Base-by-base conservation (phyloP, 2,888 invertebrate species). In the Caenorhabditis afra region DNA sequence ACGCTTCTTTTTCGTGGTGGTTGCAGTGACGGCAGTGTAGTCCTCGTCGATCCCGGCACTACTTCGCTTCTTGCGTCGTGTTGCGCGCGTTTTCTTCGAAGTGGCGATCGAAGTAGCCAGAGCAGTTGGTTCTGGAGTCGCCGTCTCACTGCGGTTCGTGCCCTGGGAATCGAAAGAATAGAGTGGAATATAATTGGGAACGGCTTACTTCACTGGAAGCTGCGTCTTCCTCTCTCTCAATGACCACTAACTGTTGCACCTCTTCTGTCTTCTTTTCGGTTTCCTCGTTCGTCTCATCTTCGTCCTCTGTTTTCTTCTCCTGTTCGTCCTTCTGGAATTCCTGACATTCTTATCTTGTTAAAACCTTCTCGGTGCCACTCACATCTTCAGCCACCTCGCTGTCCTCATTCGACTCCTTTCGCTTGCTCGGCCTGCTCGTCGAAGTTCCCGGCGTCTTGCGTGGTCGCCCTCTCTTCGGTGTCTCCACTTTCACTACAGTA, bases 221-320 rank as follows among this genome's bases (percentile, higher is more conserved):
- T 3, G 78, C 78, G 41, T 78, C 78, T 41, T 78, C 78, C 20
- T 78, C 78, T n/a, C 78, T 37, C 14, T 78, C 78, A 12, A 44
- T 39, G 0, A 37, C 14, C 37, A 62, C 52, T 4, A 41, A 35
- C 14, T 61, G 53, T 18, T 65, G 37, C 16, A 41, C 29, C 8
- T 57, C 61, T n/a, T 62, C 71, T 0, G 53, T 22, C 16, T 52
- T 65, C 18, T 65, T 66, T 14, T 71, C 78, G 10, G 61, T 66
- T 10, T 78, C 70, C 29, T 61, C 58, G 12, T 59, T 61, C 10
- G 70, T 71, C 35, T 77, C 77, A 55, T 77, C 70, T 41, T 77
- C 78, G 41, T 78, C 78, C 41, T 78, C 78, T 12, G 78, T 78
- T 37, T 78, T 78, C 47, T 78, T 78, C 39, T 73, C 78, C 22